Percentiles rank a stretch among this genome's conserved stretches.
phyloP scores from a whole-genome alignment of 2,888 invertebrate genomes.

The Criorhina ranunculi region DNA sequence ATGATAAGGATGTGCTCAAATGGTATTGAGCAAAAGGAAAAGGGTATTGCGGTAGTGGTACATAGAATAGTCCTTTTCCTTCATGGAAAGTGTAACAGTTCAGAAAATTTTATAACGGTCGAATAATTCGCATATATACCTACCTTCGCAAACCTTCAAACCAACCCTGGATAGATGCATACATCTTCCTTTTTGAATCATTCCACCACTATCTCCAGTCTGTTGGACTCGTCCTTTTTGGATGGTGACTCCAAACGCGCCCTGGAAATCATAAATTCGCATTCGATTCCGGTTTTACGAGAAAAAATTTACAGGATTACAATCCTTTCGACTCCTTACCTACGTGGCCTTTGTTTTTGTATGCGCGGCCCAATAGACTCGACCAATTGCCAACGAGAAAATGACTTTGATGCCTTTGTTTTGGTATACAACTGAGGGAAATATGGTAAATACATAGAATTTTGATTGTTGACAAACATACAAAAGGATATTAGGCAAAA shows the following conservation, averaged over 20 bases:
- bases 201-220: conserved; percentile 5
- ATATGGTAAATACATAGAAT: conserved; percentile 32
- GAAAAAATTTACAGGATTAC: conserved; percentile 51
- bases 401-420: conserved; percentile 71
- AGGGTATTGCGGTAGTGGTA: not conserved
- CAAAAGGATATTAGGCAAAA: conserved; percentile 46
- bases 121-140: conserved; percentile 55
- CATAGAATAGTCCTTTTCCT: conserved; percentile 47
- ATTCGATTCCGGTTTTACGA: conserved; percentile 67
- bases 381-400: conserved; percentile 67
- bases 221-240: conserved; percentile 22
- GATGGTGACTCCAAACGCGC: conserved; percentile 49
- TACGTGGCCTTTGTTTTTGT: conserved; percentile 59
- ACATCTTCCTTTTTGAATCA: conserved; percentile 9
- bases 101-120: conserved; percentile 71
- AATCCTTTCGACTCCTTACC: conserved; percentile 65
- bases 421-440: conserved; percentile 34
- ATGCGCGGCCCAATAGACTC: conserved; percentile 65
- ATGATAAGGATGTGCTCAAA: conserved; percentile 65
- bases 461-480: conserved; percentile 53
- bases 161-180: no score
- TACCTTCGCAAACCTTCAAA: no score
- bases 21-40: conserved; percentile 32
- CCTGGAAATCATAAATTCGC: conserved; percentile 71
- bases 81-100: conserved; percentile 64